Evolutionary conservation across 2,113 vertebrate genomes (phyloP).

Genomic region (Spermophilus dauricus): DNA sequence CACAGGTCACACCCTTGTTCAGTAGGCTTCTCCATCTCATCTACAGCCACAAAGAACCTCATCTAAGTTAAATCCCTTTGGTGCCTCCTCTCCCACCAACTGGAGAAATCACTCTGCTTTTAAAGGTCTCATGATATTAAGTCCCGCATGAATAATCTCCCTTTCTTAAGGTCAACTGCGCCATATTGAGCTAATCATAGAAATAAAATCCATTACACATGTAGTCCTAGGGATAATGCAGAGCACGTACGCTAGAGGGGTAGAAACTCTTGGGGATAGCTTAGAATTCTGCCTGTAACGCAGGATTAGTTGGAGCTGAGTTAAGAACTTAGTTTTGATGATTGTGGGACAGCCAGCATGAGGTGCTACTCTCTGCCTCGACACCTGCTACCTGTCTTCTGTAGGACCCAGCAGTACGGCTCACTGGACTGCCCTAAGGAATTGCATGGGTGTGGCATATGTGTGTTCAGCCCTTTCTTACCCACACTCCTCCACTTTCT

Average conservation of each 20-base stretch:
- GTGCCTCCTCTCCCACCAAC: neutral
- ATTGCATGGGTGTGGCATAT: rapidly evolving
- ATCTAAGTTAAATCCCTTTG: neutral
- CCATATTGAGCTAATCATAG: neutral
- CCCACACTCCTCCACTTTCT: neutral
- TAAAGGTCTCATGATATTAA: neutral
- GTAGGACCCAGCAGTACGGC: neutral
- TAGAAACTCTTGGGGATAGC: neutral
- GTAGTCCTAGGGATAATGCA: neutral
- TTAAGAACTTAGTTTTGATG: neutral
- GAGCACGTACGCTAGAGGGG: rapidly evolving
- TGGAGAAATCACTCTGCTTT: neutral
- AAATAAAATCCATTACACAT: neutral
- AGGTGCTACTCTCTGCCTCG: rapidly evolving
- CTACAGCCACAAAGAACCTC: neutral
- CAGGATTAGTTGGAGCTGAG: neutral
- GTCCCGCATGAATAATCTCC: neutral
- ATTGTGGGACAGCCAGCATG: neutral
- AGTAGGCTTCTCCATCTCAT: neutral
- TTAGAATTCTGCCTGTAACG: neutral
- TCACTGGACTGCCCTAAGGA: neutral
- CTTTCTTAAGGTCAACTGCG: neutral
- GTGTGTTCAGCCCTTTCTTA: rapidly evolving
- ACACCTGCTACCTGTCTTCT: neutral
- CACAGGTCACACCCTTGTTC: neutral